Conservation (phyloP, 2,888 invertebrate genomes). For the Himalopsyche kuldschensis region DNA sequence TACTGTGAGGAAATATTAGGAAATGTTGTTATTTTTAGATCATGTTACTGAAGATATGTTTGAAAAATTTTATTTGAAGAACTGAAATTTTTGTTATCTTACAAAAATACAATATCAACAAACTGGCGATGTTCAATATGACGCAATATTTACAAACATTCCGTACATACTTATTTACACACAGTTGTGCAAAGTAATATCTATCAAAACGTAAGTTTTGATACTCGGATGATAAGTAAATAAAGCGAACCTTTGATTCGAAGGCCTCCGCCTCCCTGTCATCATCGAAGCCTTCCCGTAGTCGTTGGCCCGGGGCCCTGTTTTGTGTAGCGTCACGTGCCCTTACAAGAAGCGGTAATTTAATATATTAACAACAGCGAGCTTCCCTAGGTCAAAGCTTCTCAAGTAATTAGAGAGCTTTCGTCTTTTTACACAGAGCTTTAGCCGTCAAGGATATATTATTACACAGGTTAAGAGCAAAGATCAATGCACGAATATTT, state of each 20-base stretch:
- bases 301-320: not conserved
- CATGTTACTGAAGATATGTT: too few species aligned
- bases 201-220: not conserved
- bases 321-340: not conserved
- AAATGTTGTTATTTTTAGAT: too few species aligned
- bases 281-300: not conserved
- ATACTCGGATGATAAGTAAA: not conserved
- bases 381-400: not conserved
- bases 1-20: too few species aligned
- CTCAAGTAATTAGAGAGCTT: not conserved
- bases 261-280: not conserved
- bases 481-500: not conserved
- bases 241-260: not conserved
- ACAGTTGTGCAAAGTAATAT: not conserved
- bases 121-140: too few species aligned
- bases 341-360: not conserved
- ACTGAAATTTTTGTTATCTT: too few species aligned
- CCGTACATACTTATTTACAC: not conserved
- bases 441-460: not conserved
- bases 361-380: not conserved
- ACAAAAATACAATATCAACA: too few species aligned
- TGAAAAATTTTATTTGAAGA: too few species aligned
- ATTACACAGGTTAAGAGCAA: not conserved
- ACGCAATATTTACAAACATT: not conserved
- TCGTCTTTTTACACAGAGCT: not conserved